Evolutionary conservation across 2,888 invertebrate species (phyloP).

Genomic region (Drosophila kambysellisi): DNA sequence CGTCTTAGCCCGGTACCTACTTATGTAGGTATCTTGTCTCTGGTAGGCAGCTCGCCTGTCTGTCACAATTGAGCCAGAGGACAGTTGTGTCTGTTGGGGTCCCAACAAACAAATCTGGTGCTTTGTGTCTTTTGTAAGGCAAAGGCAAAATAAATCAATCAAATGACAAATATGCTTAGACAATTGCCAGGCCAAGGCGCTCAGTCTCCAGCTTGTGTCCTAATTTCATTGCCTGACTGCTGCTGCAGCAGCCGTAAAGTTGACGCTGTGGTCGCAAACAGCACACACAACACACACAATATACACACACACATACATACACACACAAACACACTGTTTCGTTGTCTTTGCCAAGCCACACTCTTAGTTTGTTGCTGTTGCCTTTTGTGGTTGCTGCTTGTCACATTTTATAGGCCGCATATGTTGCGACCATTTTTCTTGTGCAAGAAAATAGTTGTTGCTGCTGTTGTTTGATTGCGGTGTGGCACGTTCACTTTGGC

Average conservation of each 20-base stretch:
- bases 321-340: conserved; percentile 18
- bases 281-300: conserved; percentile 9
- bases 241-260: conserved; percentile 42
- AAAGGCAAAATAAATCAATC: conserved; percentile 80
- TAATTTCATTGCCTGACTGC: conserved; percentile 69
- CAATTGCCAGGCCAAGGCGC: conserved; percentile 71
- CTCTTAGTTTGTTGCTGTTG: conserved; percentile 30
- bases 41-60: conserved; percentile 31
- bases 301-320: conserved; percentile 1
- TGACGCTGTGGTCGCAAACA: conserved; percentile 39
- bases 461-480: conserved; percentile 47
- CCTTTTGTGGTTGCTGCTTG: conserved; percentile 58
- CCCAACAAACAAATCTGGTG: conserved; percentile 23
- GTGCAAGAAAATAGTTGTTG: conserved; percentile 12
- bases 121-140: conserved; percentile 54
- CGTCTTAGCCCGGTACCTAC: conserved; percentile 33
- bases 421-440: conserved; percentile 69
- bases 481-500: conserved; percentile 69
- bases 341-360: conserved; percentile 66
- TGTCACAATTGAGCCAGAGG: conserved; percentile 63
- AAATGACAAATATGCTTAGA: conserved; percentile 80
- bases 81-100: conserved; percentile 31
- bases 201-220: conserved; percentile 47
- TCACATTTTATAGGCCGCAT: conserved; percentile 80
- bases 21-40: conserved; percentile 16